Base-by-base conservation (phyloP, 2,888 invertebrate genomes). In the Scelioninae gen. 2 region DNA sequence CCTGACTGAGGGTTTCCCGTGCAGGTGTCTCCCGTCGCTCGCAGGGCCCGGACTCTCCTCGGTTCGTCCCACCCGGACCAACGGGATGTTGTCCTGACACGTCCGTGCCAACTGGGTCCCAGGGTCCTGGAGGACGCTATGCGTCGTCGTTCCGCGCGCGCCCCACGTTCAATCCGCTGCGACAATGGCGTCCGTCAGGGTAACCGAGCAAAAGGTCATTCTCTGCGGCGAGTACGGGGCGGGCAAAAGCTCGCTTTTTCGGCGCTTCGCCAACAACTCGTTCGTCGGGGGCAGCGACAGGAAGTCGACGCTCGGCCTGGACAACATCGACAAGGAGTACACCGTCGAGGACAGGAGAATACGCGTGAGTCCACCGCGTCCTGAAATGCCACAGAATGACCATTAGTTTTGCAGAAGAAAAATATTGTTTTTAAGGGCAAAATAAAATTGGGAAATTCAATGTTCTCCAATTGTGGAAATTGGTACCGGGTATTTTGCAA, bases 161-260 rank as follows among this genome's bases (percentile, higher is more conserved):
- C 52, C n/a, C n/a, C n/a, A n/a, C n/a, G 46, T 60, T 73, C 25
- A 52, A 50, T 61, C 61, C 60, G 43, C 41, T 2, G 50, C 45
- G 50, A 64, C 35, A 76, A 95, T 95, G 95, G 95, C 95, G 83
- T 90, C 92, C 80, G 91, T 93, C 63, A 93, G 92, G 87, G 91
- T 93, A 79, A 95, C 95, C 18, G 94, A 94, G 81, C 92, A 94
- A 80, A 96, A 97, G 90, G 94, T 97, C 33, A 97, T 97, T 82
- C 88, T 97, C 70, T 96, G 96, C 87, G 97, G 97, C 37, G 97
- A 97, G 88, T 97, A 95, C 87, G 96, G 97, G 64, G 97, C 96
- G 16, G 97, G 97, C 33, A 97, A 97, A 88, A 96, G 94, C 85
- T 96, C 96, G 16, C 87, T 97, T 78, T 97, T 97, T 86, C 90